Base-by-base conservation (phyloP, 2,888 invertebrate species). In the Cheilosia vernalis region DNA sequence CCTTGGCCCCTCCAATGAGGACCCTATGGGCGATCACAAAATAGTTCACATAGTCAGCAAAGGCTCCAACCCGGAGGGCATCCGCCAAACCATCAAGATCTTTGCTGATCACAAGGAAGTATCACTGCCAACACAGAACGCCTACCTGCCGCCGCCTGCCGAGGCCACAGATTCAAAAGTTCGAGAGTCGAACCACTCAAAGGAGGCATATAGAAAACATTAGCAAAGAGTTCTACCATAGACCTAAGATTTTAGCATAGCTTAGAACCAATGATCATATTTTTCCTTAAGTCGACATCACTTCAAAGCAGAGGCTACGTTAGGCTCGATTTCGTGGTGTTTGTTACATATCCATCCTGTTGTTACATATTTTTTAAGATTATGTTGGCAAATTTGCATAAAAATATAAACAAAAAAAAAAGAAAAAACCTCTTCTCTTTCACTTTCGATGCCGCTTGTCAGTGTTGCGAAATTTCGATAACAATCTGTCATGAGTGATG, bases 21-120 rank as follows among this genome's bases (percentile, higher is more conserved):
- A 87, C 61, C 91, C 91, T 0, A 88, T 72, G 67, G 91, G 91
- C 4, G 88, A 89, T 0, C 91, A 91, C 79, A 89, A 88, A 55
- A 60, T 91, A 15, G 87, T 91, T 3, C 89, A 88, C 24, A 89
- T 91, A 2, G 86, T 91, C 3, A 89, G 88, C 24, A 88, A 89
- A 66, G 88, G 87, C 40, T 87, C 85, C 1, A 86, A 87, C 73
- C 69, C 73, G 2, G 88, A 89, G 27, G 88, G 77, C 27, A 88
- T 88, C 24, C 88, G 89, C 27, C 90, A 90, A 77, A 91, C 90
- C 0, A 89, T 91, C 0, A 90, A 90, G 73, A 90, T 91, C 73
- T 91, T 87, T 27, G 87, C 90, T 37, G 91, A 90, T 55, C 87
- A 87, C 5, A 87, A 88, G 27, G 87, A 88, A 5, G 87, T 87